Percentiles rank a stretch among this genome's conserved stretches.
Evolutionary conservation across 2,888 invertebrate genomes (phyloP).

Genomic region (Acholoe squamosa): DNA sequence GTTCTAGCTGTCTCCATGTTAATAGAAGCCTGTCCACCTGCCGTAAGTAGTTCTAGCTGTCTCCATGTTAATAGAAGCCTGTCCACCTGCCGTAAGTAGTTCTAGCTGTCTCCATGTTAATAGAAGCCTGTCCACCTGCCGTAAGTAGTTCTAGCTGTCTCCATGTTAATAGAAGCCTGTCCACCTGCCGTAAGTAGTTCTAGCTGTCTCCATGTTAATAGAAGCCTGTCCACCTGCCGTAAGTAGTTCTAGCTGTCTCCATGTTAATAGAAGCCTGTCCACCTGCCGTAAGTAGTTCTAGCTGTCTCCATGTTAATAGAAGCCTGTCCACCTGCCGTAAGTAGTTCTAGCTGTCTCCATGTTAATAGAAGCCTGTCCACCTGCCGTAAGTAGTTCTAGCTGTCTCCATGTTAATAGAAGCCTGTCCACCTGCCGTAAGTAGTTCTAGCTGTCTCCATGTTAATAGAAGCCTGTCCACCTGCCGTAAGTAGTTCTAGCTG

Average conservation of each 20-base stretch:
- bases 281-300: background rate
- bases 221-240: background rate
- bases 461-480: no score
- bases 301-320: background rate
- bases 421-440: background rate
- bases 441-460: no score
- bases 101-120: background rate
- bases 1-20: background rate
- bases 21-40: background rate
- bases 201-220: no score
- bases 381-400: background rate
- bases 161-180: no score
- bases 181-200: no score
- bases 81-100: background rate
- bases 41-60: background rate
- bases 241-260: no score
- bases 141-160: no score
- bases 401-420: background rate
- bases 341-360: no score
- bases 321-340: background rate
- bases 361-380: background rate
- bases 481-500: no score
- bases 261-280: background rate
- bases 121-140: no score
- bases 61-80: background rate